Evolutionary conservation across 2,113 vertebrate species (phyloP).

Genomic region (Onychostoma macrolepis): DNA sequence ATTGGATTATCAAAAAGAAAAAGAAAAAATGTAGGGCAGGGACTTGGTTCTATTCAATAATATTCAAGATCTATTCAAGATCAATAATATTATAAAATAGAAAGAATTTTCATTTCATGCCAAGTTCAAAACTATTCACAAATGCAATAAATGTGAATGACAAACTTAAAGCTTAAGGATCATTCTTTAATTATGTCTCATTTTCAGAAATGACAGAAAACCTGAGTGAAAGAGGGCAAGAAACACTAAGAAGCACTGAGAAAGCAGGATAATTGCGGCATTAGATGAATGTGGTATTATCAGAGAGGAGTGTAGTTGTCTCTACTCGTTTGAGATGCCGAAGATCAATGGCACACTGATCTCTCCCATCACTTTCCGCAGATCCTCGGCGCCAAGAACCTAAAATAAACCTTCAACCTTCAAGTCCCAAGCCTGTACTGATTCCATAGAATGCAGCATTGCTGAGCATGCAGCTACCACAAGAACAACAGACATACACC

Average conservation of each 20-base stretch:
- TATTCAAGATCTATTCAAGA: no score
- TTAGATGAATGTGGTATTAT: slow-evolving; percentile 26
- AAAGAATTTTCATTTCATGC: not conserved
- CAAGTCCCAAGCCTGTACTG: not conserved
- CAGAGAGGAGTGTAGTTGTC: slow-evolving; percentile 7
- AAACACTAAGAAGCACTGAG: not conserved
- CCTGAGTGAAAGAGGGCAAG: not conserved
- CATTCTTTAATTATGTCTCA: not conserved
- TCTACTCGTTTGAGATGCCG: slow-evolving; percentile 5
- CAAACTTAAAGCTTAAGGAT: not conserved
- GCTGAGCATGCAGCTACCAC: not conserved
- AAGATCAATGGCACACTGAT: slow-evolving; percentile 39
- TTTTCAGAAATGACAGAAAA: not conserved
- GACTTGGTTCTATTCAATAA: not conserved
- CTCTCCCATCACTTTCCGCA: slow-evolving; percentile 34
- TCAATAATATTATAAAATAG: not conserved
- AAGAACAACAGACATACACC: not conserved
- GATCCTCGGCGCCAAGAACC: slow-evolving; percentile 12
- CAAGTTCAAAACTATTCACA: not conserved
- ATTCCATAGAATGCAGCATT: not conserved
- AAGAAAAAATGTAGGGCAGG: not conserved
- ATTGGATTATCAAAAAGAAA: not conserved
- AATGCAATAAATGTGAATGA: not conserved
- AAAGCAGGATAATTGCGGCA: not conserved
- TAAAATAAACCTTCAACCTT: slow-evolving; percentile 42